Evolutionary conservation across 2,797 vertebrate species (phyloP), one percentile per base, ranked within the genome.

Genomic region (Cryptoblepharus egeriae): DNA sequence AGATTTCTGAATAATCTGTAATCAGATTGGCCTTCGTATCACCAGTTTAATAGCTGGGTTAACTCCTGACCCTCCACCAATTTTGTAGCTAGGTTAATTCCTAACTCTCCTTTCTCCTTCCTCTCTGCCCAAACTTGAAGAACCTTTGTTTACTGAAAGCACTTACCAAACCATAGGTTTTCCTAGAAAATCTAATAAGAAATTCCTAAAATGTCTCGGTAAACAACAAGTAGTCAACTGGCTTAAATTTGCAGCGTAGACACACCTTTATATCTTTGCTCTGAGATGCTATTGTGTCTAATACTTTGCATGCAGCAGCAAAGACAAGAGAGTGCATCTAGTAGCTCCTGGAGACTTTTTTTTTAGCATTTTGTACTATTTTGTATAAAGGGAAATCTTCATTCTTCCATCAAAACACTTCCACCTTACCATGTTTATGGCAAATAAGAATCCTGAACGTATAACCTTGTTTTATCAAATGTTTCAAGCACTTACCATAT

Each of bases 381-480:
- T 90, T 88, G 85, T 89, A 55, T 91, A 95, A 94, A 95, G 85
- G 87, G 82, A 93, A 91, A 42, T 68, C 85, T 92, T 84, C 92
- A 90, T 93, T 95, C 90, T 94, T 90, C 85, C 90, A 90, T 85
- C n/a, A 87, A 89, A 93, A 88, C 90, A 92, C 83, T 92, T 95
- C 92, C 88, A 89, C 88, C 81, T 83, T 94, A 91, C 90, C 89
- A 93, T 89, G 82, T 89, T 90, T 95, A 79, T 79, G 70, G 39
- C 74, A 95, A 93, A 95, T 94, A 95, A 92, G 92, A 95, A 95
- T 94, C n/a, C 94, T 95, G 94, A 95, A 93, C 88, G 83, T 93
- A 86, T 94, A 93, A 86, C 92, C 94, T 90, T 86, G 79, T 84
- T 94, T 89, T 96, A 94, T 91, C 90, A 90, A 86, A 92, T 75